Evolutionary conservation across 2,888 invertebrate genomes (phyloP).

Genomic region (Mactromeris polynyma): DNA sequence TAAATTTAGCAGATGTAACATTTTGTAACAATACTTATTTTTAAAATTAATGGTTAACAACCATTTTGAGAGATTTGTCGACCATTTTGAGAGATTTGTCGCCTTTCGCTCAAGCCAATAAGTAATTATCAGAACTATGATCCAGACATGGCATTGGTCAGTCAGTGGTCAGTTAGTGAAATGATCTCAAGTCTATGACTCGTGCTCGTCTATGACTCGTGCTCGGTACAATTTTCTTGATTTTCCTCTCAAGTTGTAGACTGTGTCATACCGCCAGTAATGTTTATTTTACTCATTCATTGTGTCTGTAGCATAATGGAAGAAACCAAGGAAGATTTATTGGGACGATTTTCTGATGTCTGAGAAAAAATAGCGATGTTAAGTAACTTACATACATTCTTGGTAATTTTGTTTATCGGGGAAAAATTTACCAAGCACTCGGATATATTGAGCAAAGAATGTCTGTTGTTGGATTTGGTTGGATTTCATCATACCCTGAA

Average conservation of each 20-base stretch:
- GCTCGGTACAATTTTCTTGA: background rate
- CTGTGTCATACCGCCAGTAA: constrained; percentile 2
- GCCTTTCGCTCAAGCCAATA: too few species aligned
- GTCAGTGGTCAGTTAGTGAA: background rate
- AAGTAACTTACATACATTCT: constrained; percentile 7
- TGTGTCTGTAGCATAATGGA: constrained; percentile 32
- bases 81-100: too few species aligned
- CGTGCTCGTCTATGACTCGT: background rate
- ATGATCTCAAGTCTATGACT: background rate
- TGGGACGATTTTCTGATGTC: constrained; percentile 22
- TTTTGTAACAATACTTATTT: too few species aligned
- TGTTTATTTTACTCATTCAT: constrained; percentile 35
- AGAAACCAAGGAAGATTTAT: constrained; percentile 15
- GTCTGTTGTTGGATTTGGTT: background rate
- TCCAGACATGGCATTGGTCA: background rate
- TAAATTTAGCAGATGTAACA: too few species aligned
- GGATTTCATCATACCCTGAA: background rate
- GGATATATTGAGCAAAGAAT: constrained; percentile 1
- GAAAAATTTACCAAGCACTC: background rate
- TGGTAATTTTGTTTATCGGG: constrained; percentile 12
- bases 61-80: too few species aligned
- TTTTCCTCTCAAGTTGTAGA: constrained; percentile 8
- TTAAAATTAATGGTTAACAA: too few species aligned
- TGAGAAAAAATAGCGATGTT: constrained; percentile 12
- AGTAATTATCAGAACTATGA: background rate